Evolutionary conservation across 1,140 invertebrate genomes (phyloP).

Genomic region (Hyles vespertilio): DNA sequence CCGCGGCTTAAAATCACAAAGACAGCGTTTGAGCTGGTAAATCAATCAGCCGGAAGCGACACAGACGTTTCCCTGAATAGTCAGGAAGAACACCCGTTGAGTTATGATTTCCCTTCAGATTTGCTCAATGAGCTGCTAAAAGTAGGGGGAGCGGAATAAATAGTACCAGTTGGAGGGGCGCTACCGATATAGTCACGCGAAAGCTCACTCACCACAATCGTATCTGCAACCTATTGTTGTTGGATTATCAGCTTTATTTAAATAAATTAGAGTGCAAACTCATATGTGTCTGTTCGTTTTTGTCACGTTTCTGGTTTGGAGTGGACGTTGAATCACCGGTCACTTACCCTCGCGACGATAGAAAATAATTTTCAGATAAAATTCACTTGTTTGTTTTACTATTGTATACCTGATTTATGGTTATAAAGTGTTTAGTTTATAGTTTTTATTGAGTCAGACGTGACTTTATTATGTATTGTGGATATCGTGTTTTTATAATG

Average conservation of each 20-base stretch:
- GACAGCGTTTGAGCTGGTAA: not conserved
- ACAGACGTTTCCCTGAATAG: not conserved
- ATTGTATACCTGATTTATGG: slow-evolving; percentile 5
- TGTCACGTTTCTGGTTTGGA: not conserved
- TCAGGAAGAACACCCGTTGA: not conserved
- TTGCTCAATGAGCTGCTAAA: slow-evolving; percentile 45
- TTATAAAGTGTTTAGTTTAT: slow-evolving; percentile 3
- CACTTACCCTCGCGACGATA: slow-evolving; percentile 48
- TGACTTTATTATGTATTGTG: not conserved
- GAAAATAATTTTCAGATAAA: slow-evolving; percentile 7
- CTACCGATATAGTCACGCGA: slow-evolving; percentile 40
- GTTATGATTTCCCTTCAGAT: slow-evolving; percentile 25
- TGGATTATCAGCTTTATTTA: not conserved
- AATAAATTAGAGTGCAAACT: not conserved
- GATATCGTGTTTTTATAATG: not conserved
- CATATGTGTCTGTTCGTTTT: too few species aligned
- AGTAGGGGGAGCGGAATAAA: slow-evolving; percentile 39
- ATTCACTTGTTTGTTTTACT: slow-evolving; percentile 6
- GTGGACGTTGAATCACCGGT: slow-evolving; percentile 44
- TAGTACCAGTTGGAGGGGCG: slow-evolving; percentile 36
- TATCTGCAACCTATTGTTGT: slow-evolving; percentile 8
- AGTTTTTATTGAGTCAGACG: not conserved
- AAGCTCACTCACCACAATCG: slow-evolving; percentile 6
- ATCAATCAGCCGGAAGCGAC: slow-evolving; percentile 1
- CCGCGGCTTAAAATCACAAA: too few species aligned